A percentile compares a stretch with the other conserved stretches of the same genome.
Evolutionary conservation across 2,888 invertebrate genomes (phyloP).

Genomic region (Pseudococcus jackbeardsleyi): DNA sequence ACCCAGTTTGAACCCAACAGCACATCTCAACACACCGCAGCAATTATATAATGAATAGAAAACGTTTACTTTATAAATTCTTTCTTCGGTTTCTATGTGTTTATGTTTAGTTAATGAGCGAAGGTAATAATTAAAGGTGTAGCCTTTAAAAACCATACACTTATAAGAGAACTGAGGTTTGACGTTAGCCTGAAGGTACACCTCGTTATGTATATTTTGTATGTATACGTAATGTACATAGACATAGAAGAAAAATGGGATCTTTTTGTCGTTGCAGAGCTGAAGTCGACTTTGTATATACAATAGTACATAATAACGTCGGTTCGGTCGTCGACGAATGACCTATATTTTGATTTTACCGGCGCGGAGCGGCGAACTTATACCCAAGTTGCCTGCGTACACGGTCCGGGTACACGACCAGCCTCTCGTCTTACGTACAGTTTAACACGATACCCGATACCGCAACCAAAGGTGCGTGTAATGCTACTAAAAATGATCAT

Average conservation of each 20-base stretch:
- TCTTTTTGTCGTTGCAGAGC: constrained; percentile 4
- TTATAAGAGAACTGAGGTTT: not conserved
- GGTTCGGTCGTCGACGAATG: constrained; percentile 14
- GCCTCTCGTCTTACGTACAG: not conserved
- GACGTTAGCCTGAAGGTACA: constrained; percentile 4
- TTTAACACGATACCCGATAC: not conserved
- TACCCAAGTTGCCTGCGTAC: not conserved
- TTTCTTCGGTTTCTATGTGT: not conserved
- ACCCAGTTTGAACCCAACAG: not conserved
- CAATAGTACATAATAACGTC: constrained; percentile 31
- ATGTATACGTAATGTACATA: not conserved
- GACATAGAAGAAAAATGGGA: not conserved
- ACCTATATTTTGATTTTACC: constrained; percentile 31
- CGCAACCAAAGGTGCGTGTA: not conserved
- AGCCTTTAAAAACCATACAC: not conserved
- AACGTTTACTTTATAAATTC: constrained; percentile 28
- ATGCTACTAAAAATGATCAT: not conserved
- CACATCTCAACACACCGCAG: not conserved
- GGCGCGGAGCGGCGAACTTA: no score
- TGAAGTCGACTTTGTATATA: not conserved
- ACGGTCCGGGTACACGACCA: not conserved
- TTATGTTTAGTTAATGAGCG: constrained; percentile 28
- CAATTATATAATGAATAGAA: constrained; percentile 47
- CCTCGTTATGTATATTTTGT: constrained; percentile 1
- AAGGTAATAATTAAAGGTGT: constrained; percentile 47